Percentiles rank a stretch among this genome's conserved stretches.
These are phyloP conservation scores for Acheta domesticus DNA, from an alignment of 2,888 invertebrate genomes.

Conservation along the genomic window DNA sequence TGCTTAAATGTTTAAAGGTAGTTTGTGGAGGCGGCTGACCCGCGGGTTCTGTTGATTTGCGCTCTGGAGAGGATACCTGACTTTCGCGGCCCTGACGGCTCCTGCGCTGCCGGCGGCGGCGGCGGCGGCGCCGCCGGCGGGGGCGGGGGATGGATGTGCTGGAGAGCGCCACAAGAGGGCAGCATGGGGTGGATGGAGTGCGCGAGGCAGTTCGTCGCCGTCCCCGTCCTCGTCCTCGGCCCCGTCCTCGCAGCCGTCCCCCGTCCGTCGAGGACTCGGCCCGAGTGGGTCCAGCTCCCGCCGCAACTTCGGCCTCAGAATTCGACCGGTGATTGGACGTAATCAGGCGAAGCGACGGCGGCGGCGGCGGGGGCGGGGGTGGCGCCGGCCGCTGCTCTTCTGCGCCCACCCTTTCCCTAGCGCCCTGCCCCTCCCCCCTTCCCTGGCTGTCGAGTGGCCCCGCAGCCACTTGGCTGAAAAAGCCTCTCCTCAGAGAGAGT, in stretches of 20 bases:
- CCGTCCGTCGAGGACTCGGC: background rate
- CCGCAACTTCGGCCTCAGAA: background rate
- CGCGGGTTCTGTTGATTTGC: background rate
- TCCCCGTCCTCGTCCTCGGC: no score
- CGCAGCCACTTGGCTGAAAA: no score
- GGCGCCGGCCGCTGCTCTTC: no score
- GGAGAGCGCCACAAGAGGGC: slow-evolving; percentile 2
- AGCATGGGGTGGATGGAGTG: background rate
- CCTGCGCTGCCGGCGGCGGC: background rate
- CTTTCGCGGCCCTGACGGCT: background rate
- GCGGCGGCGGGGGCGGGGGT: no score
- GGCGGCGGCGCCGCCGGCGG: background rate
- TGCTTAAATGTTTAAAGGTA: slow-evolving; percentile 18
- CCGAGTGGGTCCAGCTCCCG: background rate
- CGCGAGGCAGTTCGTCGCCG: no score
- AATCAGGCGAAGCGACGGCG: background rate
- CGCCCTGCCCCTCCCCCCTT: no score
- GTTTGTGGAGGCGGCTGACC: background rate
- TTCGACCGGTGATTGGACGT: slow-evolving; percentile 18
- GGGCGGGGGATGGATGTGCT: background rate
- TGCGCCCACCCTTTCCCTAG: no score
- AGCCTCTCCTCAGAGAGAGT: no score
- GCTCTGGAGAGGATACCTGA: background rate
- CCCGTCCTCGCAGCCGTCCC: no score
- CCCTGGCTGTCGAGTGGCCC: no score